phyloP scores from a whole-genome alignment of 2,113 vertebrate species.

The Etia nguti region DNA sequence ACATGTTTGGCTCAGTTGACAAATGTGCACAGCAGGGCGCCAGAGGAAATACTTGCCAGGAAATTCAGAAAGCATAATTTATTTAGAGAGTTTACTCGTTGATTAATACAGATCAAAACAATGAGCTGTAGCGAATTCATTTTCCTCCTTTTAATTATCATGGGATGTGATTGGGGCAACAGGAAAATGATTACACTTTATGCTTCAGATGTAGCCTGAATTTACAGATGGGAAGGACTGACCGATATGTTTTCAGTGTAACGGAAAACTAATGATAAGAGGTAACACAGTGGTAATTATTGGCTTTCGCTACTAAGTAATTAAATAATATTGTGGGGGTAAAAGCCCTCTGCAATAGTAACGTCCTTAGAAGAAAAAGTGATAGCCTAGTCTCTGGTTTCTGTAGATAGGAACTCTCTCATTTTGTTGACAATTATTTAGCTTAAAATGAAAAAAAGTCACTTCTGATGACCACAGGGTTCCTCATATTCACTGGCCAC shows the following conservation, averaged over 20 bases:
- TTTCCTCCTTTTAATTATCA: conserved; percentile 31
- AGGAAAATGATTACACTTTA: conserved; percentile 35
- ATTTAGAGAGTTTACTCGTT: conserved; percentile 33
- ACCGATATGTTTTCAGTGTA: conserved; percentile 19
- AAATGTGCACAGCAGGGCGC: neutral
- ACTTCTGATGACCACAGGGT: neutral
- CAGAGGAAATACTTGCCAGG: neutral
- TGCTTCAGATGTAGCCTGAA: neutral
- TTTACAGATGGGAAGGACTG: neutral
- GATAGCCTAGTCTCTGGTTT: neutral
- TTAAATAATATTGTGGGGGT: conserved; percentile 40
- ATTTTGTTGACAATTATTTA: conserved; percentile 1
- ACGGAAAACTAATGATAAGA: conserved; percentile 6
- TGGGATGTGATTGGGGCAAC: neutral
- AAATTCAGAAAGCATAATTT: conserved; percentile 35
- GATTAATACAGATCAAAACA: conserved; percentile 45
- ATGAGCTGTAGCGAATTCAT: conserved; percentile 32
- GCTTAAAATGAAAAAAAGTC: neutral
- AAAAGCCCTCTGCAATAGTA: neutral
- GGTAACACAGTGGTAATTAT: neutral
- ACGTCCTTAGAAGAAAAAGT: conserved; percentile 2
- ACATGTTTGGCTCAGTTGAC: neutral
- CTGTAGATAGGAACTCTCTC: neutral
- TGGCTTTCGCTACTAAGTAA: conserved; percentile 7
- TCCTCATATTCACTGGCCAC: neutral